Evolutionary conservation across 2,888 invertebrate genomes (phyloP), one percentile per base, ranked within the genome.

Genomic region (Acrobasis consociella): DNA sequence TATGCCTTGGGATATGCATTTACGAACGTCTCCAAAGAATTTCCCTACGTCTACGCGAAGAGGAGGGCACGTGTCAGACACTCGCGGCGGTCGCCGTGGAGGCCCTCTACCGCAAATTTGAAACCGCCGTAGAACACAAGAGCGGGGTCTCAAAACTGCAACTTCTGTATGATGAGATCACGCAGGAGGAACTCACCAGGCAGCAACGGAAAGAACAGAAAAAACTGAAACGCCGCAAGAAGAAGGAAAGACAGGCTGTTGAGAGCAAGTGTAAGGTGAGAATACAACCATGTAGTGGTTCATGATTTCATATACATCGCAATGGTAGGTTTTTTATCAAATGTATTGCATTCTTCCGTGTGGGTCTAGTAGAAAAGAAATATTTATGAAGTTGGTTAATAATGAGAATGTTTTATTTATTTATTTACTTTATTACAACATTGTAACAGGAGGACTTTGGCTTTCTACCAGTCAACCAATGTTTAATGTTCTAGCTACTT

Each of bases 31-130:
- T 99, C 58, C 97, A 98, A 82, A 95, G 96, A 71, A 96, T 98
- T 67, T 96, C 97, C 75, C 94, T 97, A 73, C 95, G 97, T 62
- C 93, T 98, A 76, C 95, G 96, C 64, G 97, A 98, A 82, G 98
- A 98, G 81, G 98, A 98, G 84, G 96, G 97, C 80, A 97, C 98
- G n/a, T 98, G 98, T 90, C 97, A 97, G 87, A 96, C 98, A 60
- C 94, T 98, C 67, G 97, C 97, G 61, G 97, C 97, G 53, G 96
- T 97, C 8, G 96, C 96, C 0, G 95, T 98, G 0, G 97, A 98
- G 80, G 97, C 97, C 7, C 92, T 98, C 13, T 96, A 96, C 78
- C 95, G 97, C 72, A 97, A 96, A 86, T 98, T 98, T 86, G 97
- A 97, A 94, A 96, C 96, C 73, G 97, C 97, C 5, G 96, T 98